Evolutionary conservation across 2,888 invertebrate genomes (phyloP), one percentile per base, ranked within the genome.

Genomic region (Ophonus ardosiacus): DNA sequence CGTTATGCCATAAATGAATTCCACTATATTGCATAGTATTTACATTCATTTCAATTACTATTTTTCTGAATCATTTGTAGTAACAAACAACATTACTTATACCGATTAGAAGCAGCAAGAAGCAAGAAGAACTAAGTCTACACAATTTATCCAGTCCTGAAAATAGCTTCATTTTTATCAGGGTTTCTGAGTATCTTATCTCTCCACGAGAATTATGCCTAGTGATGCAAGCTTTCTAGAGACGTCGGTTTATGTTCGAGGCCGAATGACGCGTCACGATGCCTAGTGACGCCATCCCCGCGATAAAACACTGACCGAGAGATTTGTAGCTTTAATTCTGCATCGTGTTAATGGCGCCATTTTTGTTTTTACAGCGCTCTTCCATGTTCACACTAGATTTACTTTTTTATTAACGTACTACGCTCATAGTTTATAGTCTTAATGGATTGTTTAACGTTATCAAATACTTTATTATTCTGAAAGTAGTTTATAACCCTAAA

Each of bases 311-410:
- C 57, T 78, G 78, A 78, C 78, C 78, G 31, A 57, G 78, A 57
- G 57, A 78, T 78, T 78, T 78, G 78, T 78, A 57, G 78, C 78
- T 78, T 31, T 78, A 78, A 78, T 78, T 78, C 57, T 57, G 57
- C 59, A 57, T 78, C 57, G 78, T 78, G 78, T 57, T 78, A 78
- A 78, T 78, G 78, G 59, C 78, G 18, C 43, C 31, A 59, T 78
- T 57, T 78, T 57, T 59, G 76, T 59, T 78, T 78, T 78, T 59
- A 78, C 59, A 76, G 76, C 76, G 18, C 57, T 56, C 43, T 78
- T 57, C 31, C 24, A 57, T 31, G 31, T 15, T 78, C 78, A 76
- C 59, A 78, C n/a, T 57, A 78, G 59, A 78, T 57, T 78, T 31
- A 78, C 57, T 78, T 78, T 76, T 78, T 59, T 78, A 78, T 78